Evolutionary conservation across 2,888 invertebrate genomes (phyloP).

Genomic region (Drosophila phalerata): DNA sequence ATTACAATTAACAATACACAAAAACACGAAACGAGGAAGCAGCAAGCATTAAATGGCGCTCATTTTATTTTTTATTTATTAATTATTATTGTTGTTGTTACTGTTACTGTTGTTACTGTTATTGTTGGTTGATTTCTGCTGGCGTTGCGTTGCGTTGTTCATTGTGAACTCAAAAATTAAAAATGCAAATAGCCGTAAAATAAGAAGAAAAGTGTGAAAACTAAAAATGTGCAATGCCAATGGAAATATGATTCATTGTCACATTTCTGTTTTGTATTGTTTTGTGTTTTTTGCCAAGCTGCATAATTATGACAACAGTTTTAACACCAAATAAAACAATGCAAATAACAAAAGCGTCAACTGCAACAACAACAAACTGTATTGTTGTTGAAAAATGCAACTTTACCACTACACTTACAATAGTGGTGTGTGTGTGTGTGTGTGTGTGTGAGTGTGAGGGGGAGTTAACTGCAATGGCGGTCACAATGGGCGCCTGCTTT

Average conservation of each 20-base stretch:
- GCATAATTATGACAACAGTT: conserved; percentile 74
- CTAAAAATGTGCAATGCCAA: conserved; percentile 75
- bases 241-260: conserved; percentile 82
- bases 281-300: conserved; percentile 9
- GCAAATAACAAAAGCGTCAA: conserved; percentile 68
- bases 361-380: conserved; percentile 30
- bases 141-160: conserved; percentile 46
- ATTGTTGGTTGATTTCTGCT: conserved; percentile 54
- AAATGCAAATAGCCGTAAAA: conserved; percentile 35
- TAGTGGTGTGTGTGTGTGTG: too few species aligned
- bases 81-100: not conserved
- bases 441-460: conserved; percentile 35
- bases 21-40: conserved; percentile 65
- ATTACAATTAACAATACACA: conserved; percentile 69
- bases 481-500: conserved; percentile 53
- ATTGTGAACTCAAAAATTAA: conserved; percentile 60
- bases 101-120: not conserved
- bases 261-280: conserved; percentile 30
- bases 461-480: conserved; percentile 61
- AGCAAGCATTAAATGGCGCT: conserved; percentile 73
- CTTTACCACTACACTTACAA: too few species aligned
- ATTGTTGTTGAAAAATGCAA: conserved; percentile 50
- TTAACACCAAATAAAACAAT: conserved; percentile 74
- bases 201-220: conserved; percentile 47
- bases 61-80: conserved; percentile 29